phyloP scores from a whole-genome alignment of 1,140 invertebrate genomes.

The Leptinotarsa texana region DNA sequence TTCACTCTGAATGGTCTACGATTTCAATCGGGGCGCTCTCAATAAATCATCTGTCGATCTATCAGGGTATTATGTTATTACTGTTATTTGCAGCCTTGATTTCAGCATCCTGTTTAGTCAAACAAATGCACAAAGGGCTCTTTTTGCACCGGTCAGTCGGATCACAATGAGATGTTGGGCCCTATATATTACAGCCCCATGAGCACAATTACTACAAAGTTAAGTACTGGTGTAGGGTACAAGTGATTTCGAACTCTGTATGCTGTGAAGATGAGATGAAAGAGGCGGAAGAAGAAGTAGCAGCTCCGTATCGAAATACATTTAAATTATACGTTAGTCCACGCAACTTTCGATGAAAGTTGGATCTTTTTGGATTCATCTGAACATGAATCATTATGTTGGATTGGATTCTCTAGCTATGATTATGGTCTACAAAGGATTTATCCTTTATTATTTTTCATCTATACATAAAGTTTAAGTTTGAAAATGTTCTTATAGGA shows the following conservation, averaged over 20 bases:
- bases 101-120: constrained; percentile 52
- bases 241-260: constrained; percentile 36
- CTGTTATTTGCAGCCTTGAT: constrained; percentile 48
- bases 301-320: too few relatives aligned
- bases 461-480: too few relatives aligned
- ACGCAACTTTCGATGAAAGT: too few relatives aligned
- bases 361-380: too few relatives aligned
- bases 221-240: constrained; percentile 37
- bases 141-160: constrained; percentile 49
- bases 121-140: constrained; percentile 46
- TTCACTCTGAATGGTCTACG: constrained; percentile 42
- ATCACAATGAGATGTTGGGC: constrained; percentile 42
- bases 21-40: constrained; percentile 37
- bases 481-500: too few relatives aligned
- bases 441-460: too few relatives aligned
- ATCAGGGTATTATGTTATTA: constrained; percentile 49
- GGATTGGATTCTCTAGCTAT: too few relatives aligned
- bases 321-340: too few relatives aligned
- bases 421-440: too few relatives aligned
- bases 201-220: constrained; percentile 40
- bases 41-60: constrained; percentile 51
- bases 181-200: constrained; percentile 35
- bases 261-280: not conserved
- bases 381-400: too few relatives aligned
- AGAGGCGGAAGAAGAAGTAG: too few relatives aligned